Evolutionary conservation across 2,113 vertebrate species (phyloP).

Genomic region (Bos taurus): DNA sequence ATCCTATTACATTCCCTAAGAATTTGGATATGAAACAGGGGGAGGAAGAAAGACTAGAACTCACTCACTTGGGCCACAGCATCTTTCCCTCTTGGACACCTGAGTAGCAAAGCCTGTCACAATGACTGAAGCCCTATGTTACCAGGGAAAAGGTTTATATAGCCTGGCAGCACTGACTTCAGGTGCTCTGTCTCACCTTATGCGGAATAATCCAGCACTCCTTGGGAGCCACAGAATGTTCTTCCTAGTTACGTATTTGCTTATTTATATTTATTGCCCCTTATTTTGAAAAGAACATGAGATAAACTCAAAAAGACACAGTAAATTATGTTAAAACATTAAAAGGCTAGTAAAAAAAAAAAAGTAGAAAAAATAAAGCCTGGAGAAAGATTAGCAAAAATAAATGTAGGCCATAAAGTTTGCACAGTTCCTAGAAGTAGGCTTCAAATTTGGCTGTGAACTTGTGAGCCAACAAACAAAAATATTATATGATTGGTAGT

Average conservation of each 20-base stretch:
- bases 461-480: neutral
- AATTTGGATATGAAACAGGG: neutral
- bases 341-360: neutral
- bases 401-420: neutral
- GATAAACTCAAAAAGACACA: neutral
- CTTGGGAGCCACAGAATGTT: neutral
- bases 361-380: neutral
- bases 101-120: neutral
- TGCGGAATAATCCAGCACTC: neutral
- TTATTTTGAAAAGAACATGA: neutral
- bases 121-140: neutral
- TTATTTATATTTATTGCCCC: neutral
- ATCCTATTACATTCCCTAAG: neutral
- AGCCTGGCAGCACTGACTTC: neutral
- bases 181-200: neutral
- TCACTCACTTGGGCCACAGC: neutral
- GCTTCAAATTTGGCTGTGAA: neutral
- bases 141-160: neutral
- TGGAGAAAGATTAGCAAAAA: neutral
- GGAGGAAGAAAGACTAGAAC: neutral
- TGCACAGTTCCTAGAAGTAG: neutral
- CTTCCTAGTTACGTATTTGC: neutral
- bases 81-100: neutral
- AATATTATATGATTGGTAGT: neutral
- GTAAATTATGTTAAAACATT: constrained; percentile 10